Evolutionary conservation across 2,113 vertebrate genomes (phyloP), one percentile per base, ranked within the genome.

Genomic region (Tapirus terrestris): DNA sequence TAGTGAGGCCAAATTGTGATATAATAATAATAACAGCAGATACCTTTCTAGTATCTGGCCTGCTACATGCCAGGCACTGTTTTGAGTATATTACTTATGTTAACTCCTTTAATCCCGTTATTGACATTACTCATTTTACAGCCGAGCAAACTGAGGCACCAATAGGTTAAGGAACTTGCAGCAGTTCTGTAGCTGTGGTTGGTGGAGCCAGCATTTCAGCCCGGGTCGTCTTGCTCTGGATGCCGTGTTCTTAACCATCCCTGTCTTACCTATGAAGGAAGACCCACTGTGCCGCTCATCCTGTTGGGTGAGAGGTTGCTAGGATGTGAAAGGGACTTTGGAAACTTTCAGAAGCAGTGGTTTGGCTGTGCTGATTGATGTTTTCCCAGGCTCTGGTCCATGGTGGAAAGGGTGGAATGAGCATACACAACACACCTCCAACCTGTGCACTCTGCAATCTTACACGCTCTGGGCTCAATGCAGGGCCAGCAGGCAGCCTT

Each of bases 391-490:
- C 70, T 60, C 14, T 9, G 9, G 68, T 43, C 53, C 45, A 23
- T 13, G 36, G 45, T 65, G 39, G 43, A n/a, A 84, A 61, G 58
- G 45, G 4, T 23, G 23, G 45, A 82, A 3, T 25, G 70, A 68
- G 18, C 56, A 84, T 70, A 81, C 6, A 61, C 9, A 27, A 23
- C 36, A 75, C 13, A 45, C 68, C 25, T 51, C 20, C 51, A 45
- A 58, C 76, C 31, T 80, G 33, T 10, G 60, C 6, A 5, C 12
- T n/a, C 33, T 39, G 39, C 8, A 1, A 20, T 72, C 10, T 17
- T 65, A 53, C 8, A 39, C 25, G 61, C 2, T 16, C 33, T 0
- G 0, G 17, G 51, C 31, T n/a, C 6, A n/a, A 63, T 1, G 6
- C 51, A 39, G 53, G 67, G 25, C 45, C 36, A 23, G 21, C 21